These are phyloP conservation scores for Habropoda laboriosa DNA, from an alignment of 1,140 invertebrate genomes.

Conservation along the genomic window DNA sequence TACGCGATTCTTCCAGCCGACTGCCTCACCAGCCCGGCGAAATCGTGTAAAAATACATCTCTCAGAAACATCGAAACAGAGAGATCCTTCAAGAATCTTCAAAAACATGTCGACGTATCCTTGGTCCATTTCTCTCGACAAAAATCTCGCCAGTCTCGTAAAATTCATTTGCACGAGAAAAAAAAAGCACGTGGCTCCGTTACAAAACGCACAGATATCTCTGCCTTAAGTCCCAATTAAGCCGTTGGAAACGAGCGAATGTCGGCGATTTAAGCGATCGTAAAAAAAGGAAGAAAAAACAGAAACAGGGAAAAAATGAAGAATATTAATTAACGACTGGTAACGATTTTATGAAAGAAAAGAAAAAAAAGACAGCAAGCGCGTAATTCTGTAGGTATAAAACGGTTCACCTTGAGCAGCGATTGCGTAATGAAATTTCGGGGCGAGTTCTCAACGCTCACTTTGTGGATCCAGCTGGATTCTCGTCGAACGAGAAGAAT, in stretches of 20 bases:
- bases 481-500: neutral
- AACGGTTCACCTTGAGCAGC: conserved; percentile 15
- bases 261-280: neutral
- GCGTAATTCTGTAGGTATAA: neutral
- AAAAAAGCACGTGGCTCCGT: too few species aligned
- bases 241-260: neutral
- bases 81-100: too few species aligned
- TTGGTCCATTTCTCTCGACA: too few species aligned
- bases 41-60: too few species aligned
- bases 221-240: neutral
- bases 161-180: too few species aligned
- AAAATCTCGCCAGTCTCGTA: too few species aligned
- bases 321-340: conserved; percentile 9
- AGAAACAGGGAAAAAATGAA: neutral
- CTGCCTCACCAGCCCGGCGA: too few species aligned
- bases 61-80: too few species aligned
- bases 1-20: too few species aligned
- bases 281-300: neutral
- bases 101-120: too few species aligned
- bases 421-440: neutral
- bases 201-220: neutral
- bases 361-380: too few species aligned
- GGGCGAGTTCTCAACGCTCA: neutral
- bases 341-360: neutral
- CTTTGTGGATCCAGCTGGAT: neutral